Percentiles rank a stretch among this genome's conserved stretches.
phyloP scores from a whole-genome alignment of 2,113 vertebrate species.

The Gambusia holbrooki region DNA sequence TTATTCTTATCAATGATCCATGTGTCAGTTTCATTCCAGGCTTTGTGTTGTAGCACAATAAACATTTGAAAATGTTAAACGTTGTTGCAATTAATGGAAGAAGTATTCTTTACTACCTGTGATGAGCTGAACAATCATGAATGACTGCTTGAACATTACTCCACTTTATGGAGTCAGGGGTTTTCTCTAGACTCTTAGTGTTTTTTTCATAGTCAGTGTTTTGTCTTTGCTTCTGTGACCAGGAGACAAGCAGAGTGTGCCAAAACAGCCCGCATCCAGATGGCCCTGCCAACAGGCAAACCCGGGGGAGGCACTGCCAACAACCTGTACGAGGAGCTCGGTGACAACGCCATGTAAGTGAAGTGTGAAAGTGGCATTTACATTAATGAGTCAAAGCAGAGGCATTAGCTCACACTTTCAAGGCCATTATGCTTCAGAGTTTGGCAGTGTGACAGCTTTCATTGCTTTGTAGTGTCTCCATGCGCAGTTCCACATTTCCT shows the following conservation, averaged over 20 bases:
- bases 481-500: conserved; percentile 5
- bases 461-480: conserved; percentile 13
- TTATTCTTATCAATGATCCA: background rate
- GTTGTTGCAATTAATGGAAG: background rate
- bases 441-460: conserved; percentile 13
- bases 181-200: conserved; percentile 16
- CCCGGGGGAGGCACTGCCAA: conserved; percentile 81
- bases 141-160: background rate
- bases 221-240: conserved; percentile 33
- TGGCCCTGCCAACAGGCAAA: conserved; percentile 91
- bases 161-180: background rate
- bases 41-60: no score
- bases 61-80: no score
- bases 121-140: background rate
- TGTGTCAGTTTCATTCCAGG: background rate
- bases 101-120: background rate
- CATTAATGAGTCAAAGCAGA: conserved; percentile 37
- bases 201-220: conserved; percentile 17
- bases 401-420: conserved; percentile 22
- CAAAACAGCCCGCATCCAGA: conserved; percentile 95
- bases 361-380: conserved; percentile 47
- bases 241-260: conserved; percentile 96
- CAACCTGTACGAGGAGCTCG: conserved; percentile 96
- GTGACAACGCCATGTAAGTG: conserved; percentile 96
- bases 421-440: conserved; percentile 20